Evolutionary conservation across 2,888 invertebrate species (phyloP).

Genomic region (Ophraella communa): DNA sequence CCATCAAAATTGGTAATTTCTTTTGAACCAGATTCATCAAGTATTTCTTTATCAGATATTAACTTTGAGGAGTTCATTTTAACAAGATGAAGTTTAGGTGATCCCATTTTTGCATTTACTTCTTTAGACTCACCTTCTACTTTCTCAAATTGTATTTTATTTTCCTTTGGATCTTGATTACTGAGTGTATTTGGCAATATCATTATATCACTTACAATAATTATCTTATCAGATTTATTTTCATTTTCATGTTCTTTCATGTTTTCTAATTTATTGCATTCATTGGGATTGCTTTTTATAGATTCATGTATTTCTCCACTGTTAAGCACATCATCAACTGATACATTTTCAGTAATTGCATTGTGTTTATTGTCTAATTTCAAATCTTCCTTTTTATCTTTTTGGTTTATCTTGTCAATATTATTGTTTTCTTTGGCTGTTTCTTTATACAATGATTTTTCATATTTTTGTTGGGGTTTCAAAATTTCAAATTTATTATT

Average conservation of each 20-base stretch:
- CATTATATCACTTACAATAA: slow-evolving; percentile 8
- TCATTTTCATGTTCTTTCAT: not conserved
- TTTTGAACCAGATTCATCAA: slow-evolving; percentile 5
- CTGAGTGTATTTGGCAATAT: not conserved
- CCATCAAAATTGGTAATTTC: not conserved
- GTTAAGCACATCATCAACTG: too few relatives aligned
- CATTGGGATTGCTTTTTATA: too few relatives aligned
- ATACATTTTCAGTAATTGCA: not conserved
- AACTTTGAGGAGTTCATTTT: not conserved
- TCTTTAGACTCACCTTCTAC: not conserved
- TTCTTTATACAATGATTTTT: not conserved
- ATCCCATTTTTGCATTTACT: not conserved
- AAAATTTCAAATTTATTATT: not conserved
- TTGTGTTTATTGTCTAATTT: not conserved
- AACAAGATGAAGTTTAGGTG: not conserved
- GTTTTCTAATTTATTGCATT: too few relatives aligned
- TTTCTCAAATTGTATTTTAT: not conserved
- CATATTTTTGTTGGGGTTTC: not conserved
- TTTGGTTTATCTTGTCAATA: not conserved
- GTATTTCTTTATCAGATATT: not conserved
- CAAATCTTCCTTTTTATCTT: not conserved
- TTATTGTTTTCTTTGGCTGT: not conserved
- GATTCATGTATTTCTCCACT: too few relatives aligned
- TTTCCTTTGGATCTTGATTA: not conserved
- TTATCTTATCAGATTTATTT: not conserved